Conservation (phyloP, 2,888 invertebrate genomes). For the Athrips mouffetella region DNA sequence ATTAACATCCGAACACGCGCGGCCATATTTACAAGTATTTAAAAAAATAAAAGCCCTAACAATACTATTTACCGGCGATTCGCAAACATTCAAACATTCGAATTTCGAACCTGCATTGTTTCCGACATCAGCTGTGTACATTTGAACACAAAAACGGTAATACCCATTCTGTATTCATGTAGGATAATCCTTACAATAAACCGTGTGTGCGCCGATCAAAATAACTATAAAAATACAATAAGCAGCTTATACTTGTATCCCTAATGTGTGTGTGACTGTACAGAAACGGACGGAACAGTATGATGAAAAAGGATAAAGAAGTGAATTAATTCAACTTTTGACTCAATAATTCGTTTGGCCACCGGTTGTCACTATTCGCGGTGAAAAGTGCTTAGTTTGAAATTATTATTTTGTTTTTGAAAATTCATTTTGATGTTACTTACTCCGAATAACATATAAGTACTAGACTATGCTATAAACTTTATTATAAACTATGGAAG, state of each 20-base stretch:
- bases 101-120: constrained; percentile 54
- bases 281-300: constrained; percentile 32
- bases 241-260: constrained; percentile 72
- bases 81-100: constrained; percentile 61
- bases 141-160: constrained; percentile 58
- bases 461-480: too few species aligned
- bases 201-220: constrained; percentile 66
- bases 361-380: constrained; percentile 36
- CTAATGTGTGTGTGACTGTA: constrained; percentile 57
- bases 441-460: too few species aligned
- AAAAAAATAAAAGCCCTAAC: constrained; percentile 42
- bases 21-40: constrained; percentile 55
- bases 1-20: constrained; percentile 27
- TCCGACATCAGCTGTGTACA: constrained; percentile 70
- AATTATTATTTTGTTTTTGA: too few species aligned
- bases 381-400: constrained; percentile 27
- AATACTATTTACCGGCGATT: constrained; percentile 53
- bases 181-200: constrained; percentile 64
- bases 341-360: constrained; percentile 51
- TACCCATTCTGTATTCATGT: constrained; percentile 66
- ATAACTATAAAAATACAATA: constrained; percentile 78
- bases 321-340: constrained; percentile 39
- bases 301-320: constrained; percentile 21
- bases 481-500: too few species aligned
- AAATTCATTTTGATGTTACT: too few species aligned